phyloP scores from a whole-genome alignment of 2,888 invertebrate species.

The Rotaria sp. region DNA sequence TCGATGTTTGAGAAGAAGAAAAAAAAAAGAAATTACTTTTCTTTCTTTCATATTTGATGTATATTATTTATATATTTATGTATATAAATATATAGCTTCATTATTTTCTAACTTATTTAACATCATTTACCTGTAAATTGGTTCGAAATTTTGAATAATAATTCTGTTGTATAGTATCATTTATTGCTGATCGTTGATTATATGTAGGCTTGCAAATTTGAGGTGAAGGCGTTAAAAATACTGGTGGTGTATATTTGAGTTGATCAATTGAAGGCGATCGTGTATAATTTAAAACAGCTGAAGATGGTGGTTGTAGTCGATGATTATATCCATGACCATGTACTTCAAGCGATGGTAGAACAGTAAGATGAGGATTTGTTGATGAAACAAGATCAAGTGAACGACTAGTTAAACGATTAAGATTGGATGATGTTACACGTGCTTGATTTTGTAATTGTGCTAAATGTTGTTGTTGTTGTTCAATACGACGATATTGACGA shows the following conservation, averaged over 20 bases:
- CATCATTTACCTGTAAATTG: not conserved
- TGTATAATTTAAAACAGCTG: not conserved
- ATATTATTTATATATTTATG: not conserved
- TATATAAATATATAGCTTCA: not conserved
- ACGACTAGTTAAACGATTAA: not conserved
- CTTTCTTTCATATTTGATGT: not conserved
- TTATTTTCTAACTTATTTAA: not conserved
- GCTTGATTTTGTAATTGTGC: not conserved
- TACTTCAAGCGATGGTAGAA: not conserved
- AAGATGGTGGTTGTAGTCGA: not conserved
- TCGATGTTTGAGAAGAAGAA: not conserved
- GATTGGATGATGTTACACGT: not conserved
- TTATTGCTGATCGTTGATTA: not conserved
- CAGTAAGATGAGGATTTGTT: not conserved
- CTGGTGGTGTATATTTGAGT: not conserved
- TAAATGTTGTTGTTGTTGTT: constrained; percentile 19
- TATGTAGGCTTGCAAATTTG: not conserved
- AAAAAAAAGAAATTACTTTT: not conserved
- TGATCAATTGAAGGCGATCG: constrained; percentile 9
- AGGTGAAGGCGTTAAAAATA: not conserved
- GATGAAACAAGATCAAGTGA: not conserved
- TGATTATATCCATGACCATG: not conserved
- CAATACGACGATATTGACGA: constrained; percentile 28
- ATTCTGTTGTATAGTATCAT: not conserved
- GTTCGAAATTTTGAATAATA: not conserved